Evolutionary conservation across 2,888 invertebrate species (phyloP).

Genomic region (Diplazon laetatorius): DNA sequence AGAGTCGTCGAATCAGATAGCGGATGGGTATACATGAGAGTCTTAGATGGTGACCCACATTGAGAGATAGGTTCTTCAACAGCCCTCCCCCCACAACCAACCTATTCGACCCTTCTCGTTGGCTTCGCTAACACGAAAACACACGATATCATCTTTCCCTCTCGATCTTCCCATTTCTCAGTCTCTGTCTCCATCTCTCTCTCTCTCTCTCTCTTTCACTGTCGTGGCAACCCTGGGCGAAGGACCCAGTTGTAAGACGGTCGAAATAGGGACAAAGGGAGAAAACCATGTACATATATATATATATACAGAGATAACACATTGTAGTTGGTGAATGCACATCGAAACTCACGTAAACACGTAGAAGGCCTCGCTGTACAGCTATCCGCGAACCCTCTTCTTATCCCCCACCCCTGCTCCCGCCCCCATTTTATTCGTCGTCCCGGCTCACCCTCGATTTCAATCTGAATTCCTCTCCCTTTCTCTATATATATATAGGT

Average conservation of each 20-base stretch:
- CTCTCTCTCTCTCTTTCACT: background rate
- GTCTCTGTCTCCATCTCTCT: background rate
- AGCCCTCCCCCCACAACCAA: constrained; percentile 21
- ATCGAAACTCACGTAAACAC: constrained; percentile 33
- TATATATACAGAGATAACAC: constrained; percentile 45
- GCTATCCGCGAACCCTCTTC: background rate
- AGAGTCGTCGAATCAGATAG: constrained; percentile 45
- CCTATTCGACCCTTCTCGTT: constrained; percentile 18
- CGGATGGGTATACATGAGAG: constrained; percentile 42
- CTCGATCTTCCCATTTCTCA: background rate
- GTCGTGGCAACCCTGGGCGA: background rate
- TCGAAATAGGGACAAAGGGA: constrained; percentile 29
- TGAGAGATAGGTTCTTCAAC: constrained; percentile 72
- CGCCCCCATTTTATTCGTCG: constrained; percentile 2
- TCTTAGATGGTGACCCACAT: constrained; percentile 74
- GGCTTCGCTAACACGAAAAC: constrained; percentile 25
- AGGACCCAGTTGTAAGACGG: background rate
- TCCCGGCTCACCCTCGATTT: constrained; percentile 50
- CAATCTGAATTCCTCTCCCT: constrained; percentile 52
- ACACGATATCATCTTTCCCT: too few relatives aligned
- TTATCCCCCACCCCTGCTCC: background rate
- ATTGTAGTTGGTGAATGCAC: constrained; percentile 28
- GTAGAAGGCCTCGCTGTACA: constrained; percentile 19
- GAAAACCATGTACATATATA: too few relatives aligned
- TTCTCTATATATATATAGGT: constrained; percentile 41